A percentile compares a stretch with the other conserved stretches of the same genome.
Conservation (phyloP, 2,888 invertebrate species). For the Mythimna pallens region DNA sequence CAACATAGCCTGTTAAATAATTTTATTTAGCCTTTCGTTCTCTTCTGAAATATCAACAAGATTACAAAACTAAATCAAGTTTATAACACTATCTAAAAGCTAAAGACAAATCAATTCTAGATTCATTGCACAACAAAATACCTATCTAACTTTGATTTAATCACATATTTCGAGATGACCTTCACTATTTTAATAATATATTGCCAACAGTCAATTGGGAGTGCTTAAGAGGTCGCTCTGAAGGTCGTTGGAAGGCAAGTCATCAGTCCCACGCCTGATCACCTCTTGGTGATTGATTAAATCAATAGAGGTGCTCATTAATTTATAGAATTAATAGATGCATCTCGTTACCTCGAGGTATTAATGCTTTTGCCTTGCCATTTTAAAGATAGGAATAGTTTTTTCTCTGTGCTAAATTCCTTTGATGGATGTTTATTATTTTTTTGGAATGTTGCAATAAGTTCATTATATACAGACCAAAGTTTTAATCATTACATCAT, state of each 20-base stretch:
- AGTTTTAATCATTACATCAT: too few species aligned
- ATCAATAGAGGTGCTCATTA: constrained; percentile 43
- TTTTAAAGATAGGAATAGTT: not conserved
- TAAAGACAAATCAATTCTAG: constrained; percentile 39
- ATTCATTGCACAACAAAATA: constrained; percentile 43
- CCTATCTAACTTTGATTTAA: constrained; percentile 43
- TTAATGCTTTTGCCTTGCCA: constrained; percentile 6
- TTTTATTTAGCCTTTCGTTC: not conserved
- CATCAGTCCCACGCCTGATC: constrained; percentile 46
- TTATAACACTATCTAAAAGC: constrained; percentile 15
- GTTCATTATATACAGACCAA: not conserved
- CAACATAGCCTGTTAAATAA: not conserved
- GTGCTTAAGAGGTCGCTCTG: constrained; percentile 38
- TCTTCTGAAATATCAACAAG: not conserved
- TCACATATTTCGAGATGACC: constrained; percentile 50
- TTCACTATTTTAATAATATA: constrained; percentile 55
- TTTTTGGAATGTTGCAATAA: not conserved
- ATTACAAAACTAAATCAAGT: constrained; percentile 32
- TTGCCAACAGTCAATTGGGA: constrained; percentile 38
- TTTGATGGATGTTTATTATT: not conserved
- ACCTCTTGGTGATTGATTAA: constrained; percentile 49
- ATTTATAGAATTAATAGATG: constrained; percentile 29
- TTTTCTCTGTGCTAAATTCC: not conserved
- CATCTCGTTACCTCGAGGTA: constrained; percentile 15
- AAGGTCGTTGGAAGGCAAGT: constrained; percentile 47